Percentiles rank a stretch among this genome's conserved stretches.
phyloP scores from a whole-genome alignment of 2,888 invertebrate species.

The Nezara viridula region DNA sequence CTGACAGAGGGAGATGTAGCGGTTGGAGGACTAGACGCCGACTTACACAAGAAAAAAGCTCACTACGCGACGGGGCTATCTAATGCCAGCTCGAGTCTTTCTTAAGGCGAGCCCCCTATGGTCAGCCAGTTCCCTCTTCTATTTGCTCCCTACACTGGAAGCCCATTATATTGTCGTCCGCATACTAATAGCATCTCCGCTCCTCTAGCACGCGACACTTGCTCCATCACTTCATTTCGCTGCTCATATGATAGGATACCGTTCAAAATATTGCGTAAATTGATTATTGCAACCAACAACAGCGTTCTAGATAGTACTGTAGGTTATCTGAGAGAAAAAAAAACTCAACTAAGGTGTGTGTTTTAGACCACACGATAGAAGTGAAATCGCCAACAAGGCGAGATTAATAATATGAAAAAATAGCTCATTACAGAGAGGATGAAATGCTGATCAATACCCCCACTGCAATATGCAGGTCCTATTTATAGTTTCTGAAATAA shows the following conservation, averaged over 20 bases:
- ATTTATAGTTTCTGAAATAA: too few species aligned
- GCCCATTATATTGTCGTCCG: conserved; percentile 3
- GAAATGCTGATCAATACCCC: too few species aligned
- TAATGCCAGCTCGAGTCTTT: conserved; percentile 16
- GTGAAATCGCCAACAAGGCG: too few species aligned
- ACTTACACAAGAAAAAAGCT: conserved; percentile 30
- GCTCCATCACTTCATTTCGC: neutral
- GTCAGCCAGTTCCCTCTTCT: conserved; percentile 35
- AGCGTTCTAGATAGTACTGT: neutral
- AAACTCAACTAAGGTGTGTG: too few species aligned
- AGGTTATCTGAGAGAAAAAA: too few species aligned
- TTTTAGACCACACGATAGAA: too few species aligned
- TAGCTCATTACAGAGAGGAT: too few species aligned
- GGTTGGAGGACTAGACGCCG: conserved; percentile 37
- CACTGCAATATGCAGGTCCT: too few species aligned
- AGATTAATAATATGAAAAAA: too few species aligned
- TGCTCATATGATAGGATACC: neutral
- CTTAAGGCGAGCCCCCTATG: conserved; percentile 7
- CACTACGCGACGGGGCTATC: conserved; percentile 37
- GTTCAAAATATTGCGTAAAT: neutral
- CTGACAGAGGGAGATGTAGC: neutral
- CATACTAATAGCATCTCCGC: conserved; percentile 1
- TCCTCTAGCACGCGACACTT: conserved; percentile 42
- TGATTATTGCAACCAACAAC: neutral
- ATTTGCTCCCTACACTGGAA: conserved; percentile 18